Conservation (phyloP, 2,113 vertebrate species). For the Centropus unirufus region DNA sequence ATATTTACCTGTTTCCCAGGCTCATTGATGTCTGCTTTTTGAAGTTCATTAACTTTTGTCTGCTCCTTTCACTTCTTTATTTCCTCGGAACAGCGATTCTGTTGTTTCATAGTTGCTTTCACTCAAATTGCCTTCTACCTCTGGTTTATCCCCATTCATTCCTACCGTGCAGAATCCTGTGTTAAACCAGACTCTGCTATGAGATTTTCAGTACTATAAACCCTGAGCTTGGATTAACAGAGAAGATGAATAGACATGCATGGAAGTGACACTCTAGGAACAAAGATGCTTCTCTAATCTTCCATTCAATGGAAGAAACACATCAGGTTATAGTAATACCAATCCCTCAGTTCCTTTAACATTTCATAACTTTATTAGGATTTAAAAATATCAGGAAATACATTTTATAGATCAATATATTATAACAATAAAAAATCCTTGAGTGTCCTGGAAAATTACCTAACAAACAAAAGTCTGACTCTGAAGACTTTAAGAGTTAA, state of each 20-base stretch:
- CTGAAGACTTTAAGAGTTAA: background rate
- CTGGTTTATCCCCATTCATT: background rate
- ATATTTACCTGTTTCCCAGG: conserved; percentile 49
- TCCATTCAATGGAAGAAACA: background rate
- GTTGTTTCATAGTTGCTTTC: conserved; percentile 33
- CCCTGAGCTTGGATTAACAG: background rate
- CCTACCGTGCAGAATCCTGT: background rate
- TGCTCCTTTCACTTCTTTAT: conserved; percentile 18
- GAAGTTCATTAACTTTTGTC: conserved; percentile 10
- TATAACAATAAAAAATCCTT: background rate
- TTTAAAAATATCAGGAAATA: background rate
- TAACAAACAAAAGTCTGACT: background rate
- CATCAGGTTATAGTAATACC: background rate
- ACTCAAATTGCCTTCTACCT: background rate
- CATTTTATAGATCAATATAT: background rate
- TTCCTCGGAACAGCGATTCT: conserved; percentile 3
- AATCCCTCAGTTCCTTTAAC: background rate
- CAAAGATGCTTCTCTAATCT: background rate
- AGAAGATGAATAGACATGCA: background rate
- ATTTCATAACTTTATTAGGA: background rate
- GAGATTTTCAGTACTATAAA: background rate
- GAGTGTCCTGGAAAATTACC: background rate
- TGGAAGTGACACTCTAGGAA: background rate
- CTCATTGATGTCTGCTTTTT: background rate
- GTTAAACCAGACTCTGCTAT: background rate